Evolutionary conservation across 2,888 invertebrate species (phyloP), one percentile per base, ranked within the genome.

Genomic region (Eueremaeus valkanovi): DNA sequence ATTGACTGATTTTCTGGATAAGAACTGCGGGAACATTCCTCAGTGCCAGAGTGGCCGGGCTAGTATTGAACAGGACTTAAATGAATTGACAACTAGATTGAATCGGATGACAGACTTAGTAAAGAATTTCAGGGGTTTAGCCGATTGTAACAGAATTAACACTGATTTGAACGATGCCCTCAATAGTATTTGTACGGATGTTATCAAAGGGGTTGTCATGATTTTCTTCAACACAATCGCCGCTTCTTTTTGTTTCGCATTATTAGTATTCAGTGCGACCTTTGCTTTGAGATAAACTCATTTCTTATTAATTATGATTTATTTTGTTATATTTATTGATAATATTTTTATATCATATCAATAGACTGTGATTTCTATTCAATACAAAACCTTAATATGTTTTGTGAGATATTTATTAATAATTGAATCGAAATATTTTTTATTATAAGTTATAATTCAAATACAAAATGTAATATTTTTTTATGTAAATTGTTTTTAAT

Each of bases 271-370:
- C 24, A 13, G 40, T 3, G n/a, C 68, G 24, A 68, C 68, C 1
- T 24, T 40, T 40, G 68, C 68, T 24, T 40, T 68, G 42, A 40
- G 68, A 68, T 68, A 68, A 49, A n/a, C n/a, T n/a, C n/a, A n/a
- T n/a, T n/a, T n/a, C n/a, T n/a, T n/a, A n/a, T n/a, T n/a, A n/a
- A n/a, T n/a, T n/a, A n/a, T n/a, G n/a, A n/a, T n/a, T n/a, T n/a
- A n/a, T n/a, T n/a, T n/a, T n/a, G n/a, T n/a, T n/a, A n/a, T n/a
- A n/a, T n/a, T n/a, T n/a, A n/a, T n/a, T n/a, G n/a, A n/a, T n/a
- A n/a, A n/a, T n/a, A n/a, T n/a, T n/a, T n/a, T n/a, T n/a, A n/a
- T n/a, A n/a, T n/a, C n/a, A n/a, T n/a, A n/a, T n/a, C n/a, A n/a
- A n/a, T n/a, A n/a, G n/a, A n/a, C n/a, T n/a, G n/a, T n/a, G n/a